Conservation (phyloP, 1,140 invertebrate genomes). For the Latrodectus geometricus region DNA sequence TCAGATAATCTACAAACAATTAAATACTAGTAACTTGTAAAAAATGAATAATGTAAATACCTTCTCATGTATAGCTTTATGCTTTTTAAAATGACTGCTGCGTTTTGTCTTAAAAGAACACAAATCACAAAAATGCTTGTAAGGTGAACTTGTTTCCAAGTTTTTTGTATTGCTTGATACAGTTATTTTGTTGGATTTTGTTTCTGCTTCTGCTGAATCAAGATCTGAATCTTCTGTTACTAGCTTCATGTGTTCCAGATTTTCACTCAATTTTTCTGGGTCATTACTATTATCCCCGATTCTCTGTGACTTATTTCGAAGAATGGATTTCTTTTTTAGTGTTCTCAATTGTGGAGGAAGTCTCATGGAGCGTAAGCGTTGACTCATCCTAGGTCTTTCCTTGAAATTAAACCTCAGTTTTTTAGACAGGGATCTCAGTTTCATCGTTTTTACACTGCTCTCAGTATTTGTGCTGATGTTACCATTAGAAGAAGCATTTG, state of each 20-base stretch:
- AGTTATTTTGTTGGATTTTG: background rate
- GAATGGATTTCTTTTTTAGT: slow-evolving; percentile 34
- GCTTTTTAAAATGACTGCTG: slow-evolving; percentile 68
- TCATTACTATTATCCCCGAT: background rate
- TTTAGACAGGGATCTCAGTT: slow-evolving; percentile 20
- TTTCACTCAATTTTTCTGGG: slow-evolving; percentile 36
- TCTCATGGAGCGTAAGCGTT: background rate
- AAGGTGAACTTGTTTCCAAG: slow-evolving; percentile 65
- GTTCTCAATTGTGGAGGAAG: slow-evolving; percentile 22
- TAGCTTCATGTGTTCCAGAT: slow-evolving; percentile 49
- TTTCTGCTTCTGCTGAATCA: slow-evolving; percentile 15
- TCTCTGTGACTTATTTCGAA: background rate
- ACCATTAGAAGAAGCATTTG: slow-evolving; percentile 45
- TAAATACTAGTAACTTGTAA: background rate
- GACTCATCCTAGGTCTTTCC: slow-evolving; percentile 29
- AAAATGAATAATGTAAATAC: slow-evolving; percentile 33
- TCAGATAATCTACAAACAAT: background rate
- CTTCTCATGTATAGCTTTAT: slow-evolving; percentile 67
- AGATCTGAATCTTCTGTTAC: slow-evolving; percentile 30
- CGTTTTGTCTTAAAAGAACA: slow-evolving; percentile 70
- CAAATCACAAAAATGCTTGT: slow-evolving; percentile 68
- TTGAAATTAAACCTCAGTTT: slow-evolving; percentile 38
- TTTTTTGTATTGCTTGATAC: slow-evolving; percentile 60
- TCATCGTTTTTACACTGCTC: slow-evolving; percentile 35
- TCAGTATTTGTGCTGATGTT: slow-evolving; percentile 43